Base-by-base conservation (phyloP, 1,140 invertebrate species). In the Eumaeus atala region DNA sequence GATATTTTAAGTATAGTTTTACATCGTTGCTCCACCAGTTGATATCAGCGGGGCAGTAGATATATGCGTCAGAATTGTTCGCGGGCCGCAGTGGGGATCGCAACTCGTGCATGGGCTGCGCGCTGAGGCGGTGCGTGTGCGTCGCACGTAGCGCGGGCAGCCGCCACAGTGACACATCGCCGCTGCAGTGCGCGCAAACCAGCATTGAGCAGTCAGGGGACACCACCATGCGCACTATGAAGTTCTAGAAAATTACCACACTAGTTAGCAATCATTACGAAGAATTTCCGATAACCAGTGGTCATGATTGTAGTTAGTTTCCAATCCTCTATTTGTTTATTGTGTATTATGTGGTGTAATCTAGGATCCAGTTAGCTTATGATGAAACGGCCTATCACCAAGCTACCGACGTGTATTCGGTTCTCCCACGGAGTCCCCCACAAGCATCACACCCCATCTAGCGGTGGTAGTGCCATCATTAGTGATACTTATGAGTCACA, bases 21-120 rank as follows among this genome's bases (percentile, higher is more conserved):
- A 93, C 93, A 78, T 92, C 82, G 66, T 93, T 87, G 34, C 91
- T 92, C 94, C 94, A 95, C 93, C 94, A 95, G 56, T 91, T 93
- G 9, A 95, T 88, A 78, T 94, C 93, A 37, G 92, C 76, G 2
- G 93, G 90, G 70, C 91, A 88, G 72, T 84, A 90, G 58, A 87
- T 73, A 9, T 28, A 28, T 6, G 40, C 14, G 78, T 72, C 8
- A 77, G 54, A 10, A 84, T 79, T 18, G 89, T 89, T 50, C 74
- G 59, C 7, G 53, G 36, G 73, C 36, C 36, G 57, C 65, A 60
- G 0, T 53, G 52, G 35, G 64, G 59, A 90, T 62, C 12, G 70
- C 50, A 89, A 81, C 79, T 92, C 89, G 70, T 88, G 90, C 51
- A 88, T 84, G n/a, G 92, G 91, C 77, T 95, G 94, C 1, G 90